These are phyloP conservation scores for Chelidonichthys spinosus DNA, from an alignment of 2,797 vertebrate species.

Conservation along the genomic window DNA sequence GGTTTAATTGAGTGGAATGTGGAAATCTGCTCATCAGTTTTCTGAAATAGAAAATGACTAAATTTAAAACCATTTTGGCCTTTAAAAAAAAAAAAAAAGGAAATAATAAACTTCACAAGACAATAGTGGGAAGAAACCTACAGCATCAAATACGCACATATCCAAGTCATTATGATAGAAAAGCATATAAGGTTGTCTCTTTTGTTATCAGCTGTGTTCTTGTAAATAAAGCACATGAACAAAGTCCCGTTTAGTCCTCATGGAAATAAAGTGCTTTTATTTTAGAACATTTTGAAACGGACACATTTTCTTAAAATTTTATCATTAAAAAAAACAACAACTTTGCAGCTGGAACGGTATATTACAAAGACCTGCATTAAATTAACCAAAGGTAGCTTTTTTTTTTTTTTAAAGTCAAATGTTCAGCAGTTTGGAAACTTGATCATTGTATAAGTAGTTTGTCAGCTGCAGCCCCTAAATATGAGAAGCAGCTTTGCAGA, in stretches of 20 bases:
- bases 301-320: constrained; percentile 72
- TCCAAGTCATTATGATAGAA: neutral
- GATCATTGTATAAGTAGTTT: constrained; percentile 48
- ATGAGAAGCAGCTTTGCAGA: constrained; percentile 40
- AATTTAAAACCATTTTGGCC: neutral
- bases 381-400: constrained; percentile 58
- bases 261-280: constrained; percentile 90
- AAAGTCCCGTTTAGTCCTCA: constrained; percentile 24
- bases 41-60: neutral
- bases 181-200: neutral
- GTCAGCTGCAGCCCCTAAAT: constrained; percentile 48
- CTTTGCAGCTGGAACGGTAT: constrained; percentile 48
- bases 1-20: neutral
- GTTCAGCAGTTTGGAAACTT: constrained; percentile 76
- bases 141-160: neutral
- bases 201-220: neutral
- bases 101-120: neutral
- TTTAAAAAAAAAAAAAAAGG: neutral
- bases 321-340: constrained; percentile 57
- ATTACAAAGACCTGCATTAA: constrained; percentile 65
- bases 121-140: neutral
- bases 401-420: constrained; percentile 44
- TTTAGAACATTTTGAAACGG: constrained; percentile 74
- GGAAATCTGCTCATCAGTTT: neutral
- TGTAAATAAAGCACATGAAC: constrained; percentile 10